phyloP scores from a whole-genome alignment of 1,140 invertebrate genomes.

The Heliconius himera region DNA sequence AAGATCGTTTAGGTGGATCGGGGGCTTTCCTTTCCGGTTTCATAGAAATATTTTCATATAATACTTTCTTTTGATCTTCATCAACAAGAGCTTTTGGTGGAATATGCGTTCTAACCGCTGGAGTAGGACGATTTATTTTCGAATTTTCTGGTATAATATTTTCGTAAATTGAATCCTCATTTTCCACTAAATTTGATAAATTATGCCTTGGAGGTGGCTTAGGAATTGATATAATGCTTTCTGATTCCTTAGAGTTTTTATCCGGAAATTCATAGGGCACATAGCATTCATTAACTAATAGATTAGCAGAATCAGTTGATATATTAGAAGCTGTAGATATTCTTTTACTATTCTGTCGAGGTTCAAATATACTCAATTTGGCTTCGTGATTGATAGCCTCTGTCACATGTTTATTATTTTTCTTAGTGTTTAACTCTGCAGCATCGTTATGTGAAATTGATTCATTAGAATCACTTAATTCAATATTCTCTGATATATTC shows the following conservation, averaged over 20 bases:
- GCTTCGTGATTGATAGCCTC: slow-evolving; percentile 60
- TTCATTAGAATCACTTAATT: slow-evolving; percentile 67
- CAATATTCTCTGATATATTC: slow-evolving; percentile 76
- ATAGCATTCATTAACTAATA: slow-evolving; percentile 70
- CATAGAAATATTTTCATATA: slow-evolving; percentile 68
- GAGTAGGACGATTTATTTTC: slow-evolving; percentile 56
- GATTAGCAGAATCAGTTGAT: slow-evolving; percentile 59
- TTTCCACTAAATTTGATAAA: slow-evolving; percentile 34
- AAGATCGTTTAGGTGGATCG: slow-evolving; percentile 56
- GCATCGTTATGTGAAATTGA: slow-evolving; percentile 47
- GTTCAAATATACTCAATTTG: slow-evolving; percentile 66
- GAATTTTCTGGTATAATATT: slow-evolving; percentile 57
- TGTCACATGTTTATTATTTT: slow-evolving; percentile 25
- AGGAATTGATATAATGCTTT: slow-evolving; percentile 45
- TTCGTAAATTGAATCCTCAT: slow-evolving; percentile 64
- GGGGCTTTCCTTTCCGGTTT: slow-evolving; percentile 52
- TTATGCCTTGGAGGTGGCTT: slow-evolving; percentile 62
- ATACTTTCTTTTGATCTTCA: slow-evolving; percentile 45
- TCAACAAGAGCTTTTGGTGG: slow-evolving; percentile 41
- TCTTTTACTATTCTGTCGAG: slow-evolving; percentile 53
- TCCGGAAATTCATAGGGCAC: slow-evolving; percentile 67
- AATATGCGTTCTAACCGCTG: slow-evolving; percentile 65
- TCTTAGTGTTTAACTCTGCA: slow-evolving; percentile 49
- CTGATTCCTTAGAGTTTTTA: slow-evolving; percentile 33
- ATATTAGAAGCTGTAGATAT: slow-evolving; percentile 50